Evolutionary conservation across 2,888 invertebrate species (phyloP).

Genomic region (Piscicola geometra): DNA sequence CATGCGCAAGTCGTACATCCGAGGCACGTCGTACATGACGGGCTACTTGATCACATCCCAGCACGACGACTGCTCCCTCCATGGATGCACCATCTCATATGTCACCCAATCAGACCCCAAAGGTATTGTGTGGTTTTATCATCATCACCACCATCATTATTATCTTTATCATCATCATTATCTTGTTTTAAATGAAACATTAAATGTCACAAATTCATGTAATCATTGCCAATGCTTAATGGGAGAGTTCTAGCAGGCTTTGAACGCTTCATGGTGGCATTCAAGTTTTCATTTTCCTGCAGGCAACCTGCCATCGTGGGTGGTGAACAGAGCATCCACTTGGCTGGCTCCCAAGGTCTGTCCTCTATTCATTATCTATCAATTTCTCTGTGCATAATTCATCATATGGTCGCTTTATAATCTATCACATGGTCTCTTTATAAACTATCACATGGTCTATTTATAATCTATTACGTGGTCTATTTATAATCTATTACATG

Average conservation of each 20-base stretch:
- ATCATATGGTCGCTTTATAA: not conserved
- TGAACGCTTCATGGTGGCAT: too few species aligned
- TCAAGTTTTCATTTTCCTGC: too few species aligned
- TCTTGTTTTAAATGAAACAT: too few species aligned
- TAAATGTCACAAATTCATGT: too few species aligned
- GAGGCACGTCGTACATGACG: constrained; percentile 65
- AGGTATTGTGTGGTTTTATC: too few species aligned
- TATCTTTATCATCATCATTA: too few species aligned
- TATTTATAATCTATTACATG: too few species aligned
- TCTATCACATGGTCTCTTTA: not conserved
- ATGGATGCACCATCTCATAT: constrained; percentile 72
- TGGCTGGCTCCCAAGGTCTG: constrained; percentile 74
- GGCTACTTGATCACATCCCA: constrained; percentile 62
- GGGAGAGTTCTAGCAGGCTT: too few species aligned
- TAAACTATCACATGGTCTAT: not conserved
- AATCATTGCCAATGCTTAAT: too few species aligned
- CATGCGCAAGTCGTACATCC: constrained; percentile 73
- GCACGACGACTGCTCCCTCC: constrained; percentile 48
- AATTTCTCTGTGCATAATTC: not conserved
- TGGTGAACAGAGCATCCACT: constrained; percentile 80
- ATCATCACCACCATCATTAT: too few species aligned
- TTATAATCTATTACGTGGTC: too few species aligned
- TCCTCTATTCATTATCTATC: not conserved
- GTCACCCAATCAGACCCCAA: constrained; percentile 84
- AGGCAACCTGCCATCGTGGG: constrained; percentile 72